Percentiles rank a stretch among this genome's conserved stretches.
Conservation (phyloP, 2,113 vertebrate species). For the Lepisosteus osseus region DNA sequence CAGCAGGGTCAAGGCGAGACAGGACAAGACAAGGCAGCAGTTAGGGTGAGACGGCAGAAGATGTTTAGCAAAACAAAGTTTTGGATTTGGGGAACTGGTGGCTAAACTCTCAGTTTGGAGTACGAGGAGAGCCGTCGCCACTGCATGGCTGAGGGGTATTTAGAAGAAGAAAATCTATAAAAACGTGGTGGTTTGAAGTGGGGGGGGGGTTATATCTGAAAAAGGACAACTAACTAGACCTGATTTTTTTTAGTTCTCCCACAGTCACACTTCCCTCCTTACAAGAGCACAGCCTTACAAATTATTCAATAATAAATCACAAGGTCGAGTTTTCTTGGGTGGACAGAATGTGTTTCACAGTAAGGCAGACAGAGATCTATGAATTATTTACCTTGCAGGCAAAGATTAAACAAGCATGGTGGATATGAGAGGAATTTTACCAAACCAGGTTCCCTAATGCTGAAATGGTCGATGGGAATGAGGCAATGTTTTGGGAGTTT, state of each 20-base stretch:
- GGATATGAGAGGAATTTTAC: conserved; percentile 75
- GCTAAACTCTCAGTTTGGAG: conserved; percentile 71
- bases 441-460: conserved; percentile 71
- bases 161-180: conserved; percentile 74
- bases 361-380: conserved; percentile 79
- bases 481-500: conserved; percentile 25
- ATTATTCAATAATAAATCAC: conserved; percentile 94
- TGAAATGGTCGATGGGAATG: conserved; percentile 75
- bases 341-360: conserved; percentile 85
- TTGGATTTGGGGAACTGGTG: conserved; percentile 71
- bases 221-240: conserved; percentile 87
- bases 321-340: conserved; percentile 81
- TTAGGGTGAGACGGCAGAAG: not conserved
- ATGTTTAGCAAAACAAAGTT: conserved; percentile 55
- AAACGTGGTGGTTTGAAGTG: conserved; percentile 77
- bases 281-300: conserved; percentile 80
- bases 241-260: conserved; percentile 82
- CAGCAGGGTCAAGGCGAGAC: too few species aligned
- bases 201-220: conserved; percentile 54
- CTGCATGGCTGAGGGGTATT: conserved; percentile 70
- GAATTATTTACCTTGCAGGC: conserved; percentile 83
- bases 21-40: not conserved
- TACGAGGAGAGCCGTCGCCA: conserved; percentile 74
- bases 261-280: conserved; percentile 79
- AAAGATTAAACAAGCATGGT: conserved; percentile 79